phyloP scores from a whole-genome alignment of 2,797 vertebrate species.

The Halcyon chelicuti region DNA sequence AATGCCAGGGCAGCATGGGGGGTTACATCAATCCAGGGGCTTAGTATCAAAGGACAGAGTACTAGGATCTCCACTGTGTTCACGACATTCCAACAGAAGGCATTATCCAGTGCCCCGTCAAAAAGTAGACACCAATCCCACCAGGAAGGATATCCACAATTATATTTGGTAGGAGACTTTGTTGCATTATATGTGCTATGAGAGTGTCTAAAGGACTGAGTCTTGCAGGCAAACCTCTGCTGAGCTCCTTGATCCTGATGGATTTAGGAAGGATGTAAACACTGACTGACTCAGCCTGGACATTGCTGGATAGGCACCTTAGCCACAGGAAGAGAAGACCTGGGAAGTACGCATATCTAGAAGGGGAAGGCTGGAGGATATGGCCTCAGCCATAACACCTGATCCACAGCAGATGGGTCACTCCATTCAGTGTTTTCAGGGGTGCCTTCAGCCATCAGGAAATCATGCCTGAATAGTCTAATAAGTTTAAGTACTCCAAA shows the following conservation, averaged over 20 bases:
- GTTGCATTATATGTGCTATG: not conserved
- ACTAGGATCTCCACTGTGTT: not conserved
- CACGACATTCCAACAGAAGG: not conserved
- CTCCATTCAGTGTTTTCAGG: not conserved
- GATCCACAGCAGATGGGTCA: not conserved
- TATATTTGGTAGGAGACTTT: not conserved
- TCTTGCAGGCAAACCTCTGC: not conserved
- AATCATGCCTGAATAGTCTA: not conserved
- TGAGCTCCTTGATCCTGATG: not conserved
- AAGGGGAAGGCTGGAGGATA: not conserved
- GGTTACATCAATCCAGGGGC: not conserved
- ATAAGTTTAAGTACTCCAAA: not conserved
- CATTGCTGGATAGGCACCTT: not conserved
- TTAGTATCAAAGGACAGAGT: not conserved
- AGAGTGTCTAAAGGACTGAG: not conserved
- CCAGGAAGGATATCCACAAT: not conserved
- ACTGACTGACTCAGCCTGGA: not conserved
- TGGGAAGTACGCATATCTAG: not conserved
- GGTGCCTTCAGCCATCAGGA: not conserved
- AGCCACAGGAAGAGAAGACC: not conserved
- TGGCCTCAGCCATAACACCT: not conserved
- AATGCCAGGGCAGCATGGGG: not conserved
- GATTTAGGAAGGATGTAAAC: not conserved
- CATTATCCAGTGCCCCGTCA: not conserved
- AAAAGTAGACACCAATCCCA: not conserved